These are phyloP conservation scores for Agrochola litura DNA, from an alignment of 2,888 invertebrate species.

Conservation along the genomic window DNA sequence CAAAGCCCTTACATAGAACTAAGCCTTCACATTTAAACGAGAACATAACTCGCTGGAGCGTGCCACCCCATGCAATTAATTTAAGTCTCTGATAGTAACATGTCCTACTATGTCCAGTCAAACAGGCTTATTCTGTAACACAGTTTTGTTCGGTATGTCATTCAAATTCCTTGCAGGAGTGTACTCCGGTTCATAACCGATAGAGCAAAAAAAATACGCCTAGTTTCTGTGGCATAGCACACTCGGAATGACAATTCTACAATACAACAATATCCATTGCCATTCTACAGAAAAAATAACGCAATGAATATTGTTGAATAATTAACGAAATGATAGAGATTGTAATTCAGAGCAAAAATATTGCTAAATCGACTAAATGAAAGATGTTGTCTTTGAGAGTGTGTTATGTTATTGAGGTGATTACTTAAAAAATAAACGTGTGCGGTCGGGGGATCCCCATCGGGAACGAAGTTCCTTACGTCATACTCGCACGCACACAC, in stretches of 20 bases:
- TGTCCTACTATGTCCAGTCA: slow-evolving; percentile 41
- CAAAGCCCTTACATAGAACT: slow-evolving; percentile 29
- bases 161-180: background rate
- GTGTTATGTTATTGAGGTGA: background rate
- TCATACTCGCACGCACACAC: background rate
- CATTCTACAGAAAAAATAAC: background rate
- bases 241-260: background rate
- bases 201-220: too few species aligned
- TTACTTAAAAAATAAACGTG: background rate
- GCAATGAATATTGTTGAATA: background rate
- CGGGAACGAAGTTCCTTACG: background rate
- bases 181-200: background rate
- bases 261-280: background rate
- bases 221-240: background rate
- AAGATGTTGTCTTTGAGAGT: background rate
- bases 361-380: background rate
- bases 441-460: background rate
- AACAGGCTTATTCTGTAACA: slow-evolving; percentile 28
- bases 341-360: too few species aligned
- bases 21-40: slow-evolving; percentile 49
- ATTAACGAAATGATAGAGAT: background rate
- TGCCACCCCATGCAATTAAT: slow-evolving; percentile 53
- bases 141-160: background rate
- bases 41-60: slow-evolving; percentile 45
- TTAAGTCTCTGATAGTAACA: slow-evolving; percentile 50